Evolutionary conservation across 2,888 invertebrate genomes (phyloP), one percentile per base, ranked within the genome.

Genomic region (Chalcis sispes): DNA sequence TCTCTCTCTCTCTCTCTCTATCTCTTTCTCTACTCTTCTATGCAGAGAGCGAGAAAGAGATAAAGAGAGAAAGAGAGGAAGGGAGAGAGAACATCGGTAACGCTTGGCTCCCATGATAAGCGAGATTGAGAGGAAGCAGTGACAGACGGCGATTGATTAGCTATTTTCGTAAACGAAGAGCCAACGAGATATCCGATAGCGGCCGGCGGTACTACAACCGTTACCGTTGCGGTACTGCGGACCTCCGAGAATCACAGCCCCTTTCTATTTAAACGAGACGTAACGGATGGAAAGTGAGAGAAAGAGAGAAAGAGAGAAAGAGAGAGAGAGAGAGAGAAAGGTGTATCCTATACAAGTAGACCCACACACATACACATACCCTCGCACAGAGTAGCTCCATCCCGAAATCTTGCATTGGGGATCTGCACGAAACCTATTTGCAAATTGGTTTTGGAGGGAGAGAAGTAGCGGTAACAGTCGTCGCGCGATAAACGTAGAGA

Each of bases 391-490:
- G n/a, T n/a, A 10, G 42, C 42, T 58, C 25, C 59, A 48, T 25
- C 27, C 64, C 58, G 25, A 40, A 72, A 79, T 80, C 80, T 80
- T 42, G 62, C 76, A 73, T 80, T 27, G 59, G 75, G 67, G 7
- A 72, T 73, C 72, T 13, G 18, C 20, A 29, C 29, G 82, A 67
- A 81, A 85, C 83, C 87, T 87, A 87, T 87, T 87, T 87, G 87
- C 85, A 87, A 87, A 87, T 87, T 87, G 87, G 83, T 86, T 74
- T 77, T 65, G 79, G 82, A 80, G 80, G 79, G 81, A 81, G 82
- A 81, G 81, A n/a, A n/a, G n/a, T n/a, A n/a, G 29, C n/a, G 18
- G 83, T n/a, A n/a, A 82, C 82, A 78, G 2, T 10, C 32, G 58
- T 20, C 20, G 36, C 32, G 10, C n/a, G 15, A 8, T 4, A 59